Base-by-base conservation (phyloP, 2,888 invertebrate genomes). In the Anarsia innoxiella region DNA sequence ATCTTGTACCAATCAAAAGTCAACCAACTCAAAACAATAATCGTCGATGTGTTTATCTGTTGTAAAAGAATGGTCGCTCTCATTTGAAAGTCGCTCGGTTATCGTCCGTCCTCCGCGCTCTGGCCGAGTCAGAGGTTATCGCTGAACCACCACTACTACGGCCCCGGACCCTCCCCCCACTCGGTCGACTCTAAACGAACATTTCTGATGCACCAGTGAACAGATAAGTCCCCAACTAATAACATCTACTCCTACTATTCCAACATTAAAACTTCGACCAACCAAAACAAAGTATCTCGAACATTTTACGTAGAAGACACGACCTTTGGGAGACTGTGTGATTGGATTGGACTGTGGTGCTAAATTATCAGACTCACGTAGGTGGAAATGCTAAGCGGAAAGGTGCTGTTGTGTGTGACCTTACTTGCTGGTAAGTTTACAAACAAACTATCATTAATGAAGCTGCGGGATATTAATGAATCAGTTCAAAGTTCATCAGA, bases 381-480 rank as follows among this genome's bases (percentile, higher is more conserved):
- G 53, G 66, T 82, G 80, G 80, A 79, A 76, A 83, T 83, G 82
- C 59, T 75, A 71, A 71, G 66, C 78, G 65, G 61, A 56, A 77
- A 66, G 72, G 49, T 73, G 46, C 51, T 78, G 42, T 58, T 79
- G 59, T 79, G 70, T 56, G 59, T 70, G 59, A 59, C 79, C 56
- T 65, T 79, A 57, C 54, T 75, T 56, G 61, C 70, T 70, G 80
- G 82, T 83, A 46, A 78, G 80, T 74, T n/a, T n/a, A n/a, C n/a
- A n/a, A n/a, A n/a, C n/a, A n/a, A n/a, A n/a, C n/a, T n/a, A n/a
- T n/a, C n/a, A n/a, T n/a, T n/a, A n/a, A n/a, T n/a, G n/a, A n/a
- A n/a, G n/a, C n/a, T n/a, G n/a, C n/a, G n/a, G n/a, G n/a, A n/a
- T n/a, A n/a, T n/a, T n/a, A n/a, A n/a, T n/a, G n/a, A n/a, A n/a